Evolutionary conservation across 1,140 invertebrate species (phyloP).

Genomic region (Myzus persicae): DNA sequence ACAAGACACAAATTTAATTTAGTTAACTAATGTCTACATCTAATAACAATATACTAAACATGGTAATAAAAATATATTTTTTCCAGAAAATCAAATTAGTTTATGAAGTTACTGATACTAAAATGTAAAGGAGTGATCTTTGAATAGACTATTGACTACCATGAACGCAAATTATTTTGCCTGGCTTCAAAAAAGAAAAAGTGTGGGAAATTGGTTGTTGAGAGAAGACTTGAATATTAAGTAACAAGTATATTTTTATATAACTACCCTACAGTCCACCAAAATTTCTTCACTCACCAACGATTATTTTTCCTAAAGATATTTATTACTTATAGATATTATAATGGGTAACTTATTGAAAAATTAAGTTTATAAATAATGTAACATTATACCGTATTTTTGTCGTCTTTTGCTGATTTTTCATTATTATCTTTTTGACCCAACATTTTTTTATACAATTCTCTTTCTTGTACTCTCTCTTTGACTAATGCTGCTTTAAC

Average conservation of each 20-base stretch:
- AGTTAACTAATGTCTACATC: neutral
- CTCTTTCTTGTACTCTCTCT: slow-evolving; percentile 69
- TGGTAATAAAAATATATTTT: neutral
- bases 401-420: neutral
- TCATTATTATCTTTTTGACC: slow-evolving; percentile 64
- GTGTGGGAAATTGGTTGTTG: neutral
- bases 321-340: neutral
- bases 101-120: neutral
- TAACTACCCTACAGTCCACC: neutral
- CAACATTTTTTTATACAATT: slow-evolving; percentile 75
- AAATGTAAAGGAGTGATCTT: neutral
- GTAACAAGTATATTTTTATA: neutral
- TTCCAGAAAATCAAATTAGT: neutral
- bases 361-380: neutral
- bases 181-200: neutral
- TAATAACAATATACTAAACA: neutral
- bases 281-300: neutral
- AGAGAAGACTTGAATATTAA: neutral
- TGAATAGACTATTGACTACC: neutral
- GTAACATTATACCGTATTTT: slow-evolving; percentile 31
- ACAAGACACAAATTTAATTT: neutral
- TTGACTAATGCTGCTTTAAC: slow-evolving; percentile 69
- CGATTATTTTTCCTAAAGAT: neutral
- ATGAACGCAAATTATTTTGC: neutral
- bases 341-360: neutral